Conservation (phyloP, 2,888 invertebrate species). For the Dorcus hopei region DNA sequence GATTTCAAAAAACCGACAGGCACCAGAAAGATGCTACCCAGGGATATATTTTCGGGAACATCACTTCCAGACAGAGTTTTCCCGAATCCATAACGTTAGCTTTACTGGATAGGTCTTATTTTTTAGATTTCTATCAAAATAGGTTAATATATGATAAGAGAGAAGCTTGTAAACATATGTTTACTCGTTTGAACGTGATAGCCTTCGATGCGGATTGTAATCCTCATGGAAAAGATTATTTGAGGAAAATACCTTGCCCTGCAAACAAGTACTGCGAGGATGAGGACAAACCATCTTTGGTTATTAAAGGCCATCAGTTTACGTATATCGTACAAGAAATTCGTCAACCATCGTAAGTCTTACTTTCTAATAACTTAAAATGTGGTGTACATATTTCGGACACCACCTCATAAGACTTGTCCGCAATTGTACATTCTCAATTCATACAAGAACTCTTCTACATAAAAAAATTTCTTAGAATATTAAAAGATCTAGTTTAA, state of each 20-base stretch:
- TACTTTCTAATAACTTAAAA: not conserved
- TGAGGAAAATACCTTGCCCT: slow-evolving; percentile 83
- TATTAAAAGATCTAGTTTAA: not conserved
- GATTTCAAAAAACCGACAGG: slow-evolving; percentile 92
- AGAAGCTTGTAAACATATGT: slow-evolving; percentile 81
- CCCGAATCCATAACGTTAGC: slow-evolving; percentile 75
- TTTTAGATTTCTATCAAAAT: slow-evolving; percentile 86
- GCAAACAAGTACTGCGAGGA: slow-evolving; percentile 74
- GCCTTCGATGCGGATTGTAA: slow-evolving; percentile 85
- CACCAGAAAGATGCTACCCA: slow-evolving; percentile 81
- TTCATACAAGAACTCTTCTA: too few species aligned
- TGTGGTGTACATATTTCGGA: too few species aligned
- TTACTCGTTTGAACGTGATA: slow-evolving; percentile 73
- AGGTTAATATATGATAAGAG: slow-evolving; percentile 64
- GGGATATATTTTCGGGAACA: slow-evolving; percentile 95
- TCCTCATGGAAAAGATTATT: slow-evolving; percentile 71
- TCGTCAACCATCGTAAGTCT: slow-evolving; percentile 77
- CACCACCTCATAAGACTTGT: too few species aligned
- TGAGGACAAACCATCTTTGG: slow-evolving; percentile 81
- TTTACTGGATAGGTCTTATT: slow-evolving; percentile 85
- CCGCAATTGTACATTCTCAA: too few species aligned
- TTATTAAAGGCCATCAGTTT: slow-evolving; percentile 86
- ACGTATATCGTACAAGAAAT: slow-evolving; percentile 90
- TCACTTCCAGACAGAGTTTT: slow-evolving; percentile 70
- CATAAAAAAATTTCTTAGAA: not conserved